These are phyloP conservation scores for Aspidiotus rigidus DNA, from an alignment of 2,888 invertebrate genomes.

Conservation along the genomic window DNA sequence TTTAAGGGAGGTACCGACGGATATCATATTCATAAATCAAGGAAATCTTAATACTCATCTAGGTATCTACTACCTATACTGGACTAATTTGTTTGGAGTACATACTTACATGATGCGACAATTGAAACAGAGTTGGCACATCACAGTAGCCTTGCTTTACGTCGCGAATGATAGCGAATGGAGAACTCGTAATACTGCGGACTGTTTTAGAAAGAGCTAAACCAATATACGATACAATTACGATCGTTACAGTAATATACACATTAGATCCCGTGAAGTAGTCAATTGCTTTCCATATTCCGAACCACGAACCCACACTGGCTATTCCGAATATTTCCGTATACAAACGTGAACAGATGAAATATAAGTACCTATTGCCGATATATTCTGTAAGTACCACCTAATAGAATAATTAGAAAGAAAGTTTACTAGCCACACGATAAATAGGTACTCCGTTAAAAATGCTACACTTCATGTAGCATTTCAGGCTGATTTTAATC, in stretches of 20 bases:
- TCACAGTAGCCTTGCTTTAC: slow-evolving; percentile 68
- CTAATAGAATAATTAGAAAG: slow-evolving; percentile 19
- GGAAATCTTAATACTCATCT: no score
- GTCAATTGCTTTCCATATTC: slow-evolving; percentile 70
- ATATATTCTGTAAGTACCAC: slow-evolving; percentile 29
- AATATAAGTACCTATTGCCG: slow-evolving; percentile 47
- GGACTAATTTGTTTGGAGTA: no score
- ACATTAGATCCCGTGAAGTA: slow-evolving; percentile 53
- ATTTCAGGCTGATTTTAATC: no score
- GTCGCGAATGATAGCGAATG: slow-evolving; percentile 68
- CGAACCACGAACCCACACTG: slow-evolving; percentile 82
- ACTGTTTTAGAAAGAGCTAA: slow-evolving; percentile 60
- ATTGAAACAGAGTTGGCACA: slow-evolving; percentile 72
- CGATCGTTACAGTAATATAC: slow-evolving; percentile 53
- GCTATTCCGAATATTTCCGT: slow-evolving; percentile 66
- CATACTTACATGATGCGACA: slow-evolving; percentile 55
- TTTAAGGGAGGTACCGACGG: no score
- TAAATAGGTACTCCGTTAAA: no score
- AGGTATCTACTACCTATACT: no score
- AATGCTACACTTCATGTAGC: no score
- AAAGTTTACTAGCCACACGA: slow-evolving; percentile 22
- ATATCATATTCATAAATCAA: no score
- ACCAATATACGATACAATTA: slow-evolving; percentile 57
- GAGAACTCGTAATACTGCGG: slow-evolving; percentile 72
- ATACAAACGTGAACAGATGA: slow-evolving; percentile 61